A percentile compares a stretch with the other conserved stretches of the same genome.
phyloP scores from a whole-genome alignment of 2,888 invertebrate species.

The Hirtodrosophila cameraria region DNA sequence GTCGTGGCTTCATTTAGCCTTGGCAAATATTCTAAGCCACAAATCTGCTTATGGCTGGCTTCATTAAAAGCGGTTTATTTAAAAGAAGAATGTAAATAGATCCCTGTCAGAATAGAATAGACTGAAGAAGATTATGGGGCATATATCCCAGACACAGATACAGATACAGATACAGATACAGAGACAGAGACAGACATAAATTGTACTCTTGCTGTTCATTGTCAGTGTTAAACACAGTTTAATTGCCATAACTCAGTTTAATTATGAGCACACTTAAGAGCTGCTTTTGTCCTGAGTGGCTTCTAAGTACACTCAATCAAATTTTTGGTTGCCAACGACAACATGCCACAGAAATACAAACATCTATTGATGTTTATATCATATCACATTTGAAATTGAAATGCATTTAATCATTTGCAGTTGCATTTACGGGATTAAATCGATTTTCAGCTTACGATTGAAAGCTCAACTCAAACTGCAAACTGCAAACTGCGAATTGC shows the following conservation, averaged over 20 bases:
- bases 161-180: too few relatives aligned
- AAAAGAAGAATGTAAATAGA: conserved; percentile 58
- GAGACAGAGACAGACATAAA: too few relatives aligned
- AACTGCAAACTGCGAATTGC: too few relatives aligned
- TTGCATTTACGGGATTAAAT: too few relatives aligned
- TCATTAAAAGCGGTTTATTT: conserved; percentile 79
- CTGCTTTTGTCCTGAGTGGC: too few relatives aligned
- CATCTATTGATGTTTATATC: not conserved
- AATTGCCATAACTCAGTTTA: conserved; percentile 33
- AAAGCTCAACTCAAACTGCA: not conserved
- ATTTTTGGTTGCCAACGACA: not conserved
- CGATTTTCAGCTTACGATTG: not conserved
- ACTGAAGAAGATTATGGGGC: too few relatives aligned
- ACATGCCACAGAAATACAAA: conserved; percentile 11
- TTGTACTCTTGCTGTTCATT: too few relatives aligned
- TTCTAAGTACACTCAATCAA: conserved; percentile 5
- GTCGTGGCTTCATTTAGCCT: conserved; percentile 63
- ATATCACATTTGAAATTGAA: not conserved
- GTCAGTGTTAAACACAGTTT: too few relatives aligned
- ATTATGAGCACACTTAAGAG: conserved; percentile 34
- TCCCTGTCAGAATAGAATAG: too few relatives aligned
- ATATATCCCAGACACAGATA: too few relatives aligned
- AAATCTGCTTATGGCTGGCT: conserved; percentile 79
- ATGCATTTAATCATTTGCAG: too few relatives aligned
- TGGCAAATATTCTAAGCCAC: conserved; percentile 76